Evolutionary conservation across 2,888 invertebrate genomes (phyloP), one percentile per base, ranked within the genome.

Genomic region (Spisula subtruncata): DNA sequence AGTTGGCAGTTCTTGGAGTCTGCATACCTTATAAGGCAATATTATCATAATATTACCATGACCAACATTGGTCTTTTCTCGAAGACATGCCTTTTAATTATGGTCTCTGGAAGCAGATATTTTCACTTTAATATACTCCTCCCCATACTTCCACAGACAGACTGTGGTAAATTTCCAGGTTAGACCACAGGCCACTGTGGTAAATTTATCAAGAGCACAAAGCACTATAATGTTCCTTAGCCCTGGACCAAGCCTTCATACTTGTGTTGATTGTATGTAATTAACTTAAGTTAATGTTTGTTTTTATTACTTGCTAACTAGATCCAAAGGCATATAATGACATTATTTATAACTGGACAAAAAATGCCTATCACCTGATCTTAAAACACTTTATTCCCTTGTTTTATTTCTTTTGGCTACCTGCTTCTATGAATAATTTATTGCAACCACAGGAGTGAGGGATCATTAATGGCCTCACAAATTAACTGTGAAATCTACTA

Each of bases 381-480:
- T 75, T 48, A 18, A 85, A 85, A 85, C 75, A 51, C 16, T 79
- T 85, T 85, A 41, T 79, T 32, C 35, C 79, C 56, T 14, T n/a
- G 56, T 85, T 87, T 85, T 83, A 83, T 79, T 16, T 83, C 29
- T 89, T 81, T 82, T 83, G 75, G 54, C 60, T 89, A 85, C 79
- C 80, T 83, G 86, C 83, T 60, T 54, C 41, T 35, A 51, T 86
- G 66, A 86, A 89, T 89, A 75, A 89, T 89, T 82, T 75, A 89
- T 79, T 51, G 56, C 54, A 20, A 80, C 71, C 83, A 60, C 89
- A 86, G 83, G 84, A 35, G 89, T 75, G 83, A 66, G 12, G 25
- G 83, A 75, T 79, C 86, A 83, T 86, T 85, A 83, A 83, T 60
- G 46, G 18, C 48, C 71, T 86, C 79, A 82, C 85, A 75, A 85